phyloP scores from a whole-genome alignment of 2,113 vertebrate species.

The Cairina moschata region DNA sequence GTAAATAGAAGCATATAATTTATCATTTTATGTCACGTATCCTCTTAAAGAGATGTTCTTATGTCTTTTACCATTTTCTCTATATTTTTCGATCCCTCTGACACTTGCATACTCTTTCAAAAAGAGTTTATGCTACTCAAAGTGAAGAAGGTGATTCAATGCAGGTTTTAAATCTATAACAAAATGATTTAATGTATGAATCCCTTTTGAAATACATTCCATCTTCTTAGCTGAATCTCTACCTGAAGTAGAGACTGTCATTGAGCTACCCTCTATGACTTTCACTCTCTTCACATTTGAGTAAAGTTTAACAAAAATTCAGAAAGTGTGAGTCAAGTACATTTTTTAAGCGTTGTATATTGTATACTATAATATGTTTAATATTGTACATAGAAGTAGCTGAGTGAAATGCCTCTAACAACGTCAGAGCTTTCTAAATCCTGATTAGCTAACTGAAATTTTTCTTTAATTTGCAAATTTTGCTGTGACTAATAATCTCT shows the following conservation, averaged over 20 bases:
- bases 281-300: neutral
- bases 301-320: neutral
- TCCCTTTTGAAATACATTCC: neutral
- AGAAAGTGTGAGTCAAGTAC: neutral
- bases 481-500: neutral
- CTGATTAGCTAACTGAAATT: neutral
- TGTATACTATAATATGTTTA: neutral
- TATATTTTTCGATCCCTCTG: neutral
- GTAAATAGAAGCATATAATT: neutral
- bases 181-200: neutral
- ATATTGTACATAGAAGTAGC: neutral
- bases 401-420: neutral
- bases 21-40: neutral
- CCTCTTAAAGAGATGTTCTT: neutral
- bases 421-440: neutral
- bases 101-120: neutral
- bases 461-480: neutral
- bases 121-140: neutral
- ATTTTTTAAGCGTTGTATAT: neutral
- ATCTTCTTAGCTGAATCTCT: neutral
- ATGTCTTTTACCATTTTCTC: neutral
- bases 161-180: neutral
- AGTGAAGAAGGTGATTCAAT: neutral
- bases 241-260: neutral
- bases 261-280: neutral